These are phyloP conservation scores for Eupeodes latifasciatus DNA, from an alignment of 2,888 invertebrate genomes.

Conservation along the genomic window DNA sequence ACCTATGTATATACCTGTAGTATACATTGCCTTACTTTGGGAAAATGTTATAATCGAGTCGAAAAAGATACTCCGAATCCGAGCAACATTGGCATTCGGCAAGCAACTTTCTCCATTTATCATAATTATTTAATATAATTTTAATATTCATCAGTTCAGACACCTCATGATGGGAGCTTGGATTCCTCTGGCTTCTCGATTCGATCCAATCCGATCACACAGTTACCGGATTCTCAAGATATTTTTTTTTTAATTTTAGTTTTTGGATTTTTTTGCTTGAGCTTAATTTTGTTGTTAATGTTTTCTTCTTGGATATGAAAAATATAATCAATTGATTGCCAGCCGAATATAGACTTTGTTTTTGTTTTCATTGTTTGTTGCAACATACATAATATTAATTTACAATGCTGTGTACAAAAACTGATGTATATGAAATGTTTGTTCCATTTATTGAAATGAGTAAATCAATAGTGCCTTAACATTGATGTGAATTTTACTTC, in stretches of 20 bases:
- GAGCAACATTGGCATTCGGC: background rate
- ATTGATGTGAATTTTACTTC: too few relatives aligned
- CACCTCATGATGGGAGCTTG: constrained; percentile 42
- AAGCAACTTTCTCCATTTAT: constrained; percentile 74
- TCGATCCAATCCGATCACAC: background rate
- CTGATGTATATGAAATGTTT: too few relatives aligned
- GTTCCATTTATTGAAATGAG: too few relatives aligned
- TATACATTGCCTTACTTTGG: constrained; percentile 25
- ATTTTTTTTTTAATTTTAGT: background rate
- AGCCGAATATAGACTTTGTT: constrained; percentile 22
- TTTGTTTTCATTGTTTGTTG: constrained; percentile 40
- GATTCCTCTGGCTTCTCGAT: background rate
- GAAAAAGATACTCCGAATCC: constrained; percentile 44
- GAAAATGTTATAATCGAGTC: constrained; percentile 65
- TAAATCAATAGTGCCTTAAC: too few relatives aligned
- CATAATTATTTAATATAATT: constrained; percentile 73
- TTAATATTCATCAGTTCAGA: constrained; percentile 73
- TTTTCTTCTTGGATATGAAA: constrained; percentile 51
- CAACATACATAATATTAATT: constrained; percentile 32
- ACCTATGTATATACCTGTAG: background rate
- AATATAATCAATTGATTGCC: constrained; percentile 56
- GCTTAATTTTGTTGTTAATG: constrained; percentile 19
- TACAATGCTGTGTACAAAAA: background rate
- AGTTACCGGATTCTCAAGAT: constrained; percentile 46
- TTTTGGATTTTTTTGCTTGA: background rate